Evolutionary conservation across 2,113 vertebrate species (phyloP).

Genomic region (Eira barbara): DNA sequence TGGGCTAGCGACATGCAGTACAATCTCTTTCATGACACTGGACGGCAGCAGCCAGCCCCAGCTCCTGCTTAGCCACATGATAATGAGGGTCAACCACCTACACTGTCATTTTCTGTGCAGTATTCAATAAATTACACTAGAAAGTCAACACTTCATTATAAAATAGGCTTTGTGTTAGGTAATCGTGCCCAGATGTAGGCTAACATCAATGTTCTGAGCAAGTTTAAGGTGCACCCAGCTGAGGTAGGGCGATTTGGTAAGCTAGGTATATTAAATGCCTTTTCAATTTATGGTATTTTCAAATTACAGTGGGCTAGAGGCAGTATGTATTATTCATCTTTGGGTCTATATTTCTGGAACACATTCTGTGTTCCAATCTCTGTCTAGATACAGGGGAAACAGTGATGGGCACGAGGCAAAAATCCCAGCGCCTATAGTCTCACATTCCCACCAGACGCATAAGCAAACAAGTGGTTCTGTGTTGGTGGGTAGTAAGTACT

Average conservation of each 20-base stretch:
- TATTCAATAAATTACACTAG: background rate
- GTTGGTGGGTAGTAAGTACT: rapidly evolving
- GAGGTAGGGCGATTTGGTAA: background rate
- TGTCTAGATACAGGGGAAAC: too few relatives aligned
- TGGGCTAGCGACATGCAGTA: background rate
- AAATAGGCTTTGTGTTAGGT: background rate
- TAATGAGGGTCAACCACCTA: background rate
- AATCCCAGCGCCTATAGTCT: rapidly evolving
- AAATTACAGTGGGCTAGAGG: background rate
- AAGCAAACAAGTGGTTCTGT: rapidly evolving
- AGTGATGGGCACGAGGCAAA: background rate
- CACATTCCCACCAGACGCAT: too few relatives aligned
- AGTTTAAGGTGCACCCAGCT: background rate
- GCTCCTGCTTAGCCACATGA: background rate
- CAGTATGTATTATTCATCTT: rapidly evolving
- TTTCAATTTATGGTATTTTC: background rate
- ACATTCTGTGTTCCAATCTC: too few relatives aligned
- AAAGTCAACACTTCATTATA: background rate
- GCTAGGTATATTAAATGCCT: background rate
- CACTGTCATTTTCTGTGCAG: background rate
- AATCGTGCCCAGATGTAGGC: background rate
- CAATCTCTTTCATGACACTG: background rate
- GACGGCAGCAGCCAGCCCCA: background rate
- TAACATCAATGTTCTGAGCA: background rate
- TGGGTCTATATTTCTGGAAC: background rate